Evolutionary conservation across 2,888 invertebrate species (phyloP).

Genomic region (Agrilus mali): DNA sequence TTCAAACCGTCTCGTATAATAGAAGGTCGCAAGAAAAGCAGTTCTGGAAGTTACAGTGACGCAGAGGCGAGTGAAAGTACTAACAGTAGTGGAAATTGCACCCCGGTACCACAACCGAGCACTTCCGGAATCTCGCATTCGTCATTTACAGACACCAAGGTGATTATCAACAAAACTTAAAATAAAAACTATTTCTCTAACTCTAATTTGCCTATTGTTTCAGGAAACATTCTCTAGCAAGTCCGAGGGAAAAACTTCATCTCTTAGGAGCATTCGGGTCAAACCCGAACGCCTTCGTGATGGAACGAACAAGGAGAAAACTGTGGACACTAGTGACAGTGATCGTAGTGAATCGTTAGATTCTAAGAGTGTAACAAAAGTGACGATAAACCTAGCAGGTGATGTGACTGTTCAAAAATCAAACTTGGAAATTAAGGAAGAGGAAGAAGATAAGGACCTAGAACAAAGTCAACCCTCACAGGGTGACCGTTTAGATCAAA

Average conservation of each 20-base stretch:
- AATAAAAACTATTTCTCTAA: neutral
- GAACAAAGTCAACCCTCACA: too few species aligned
- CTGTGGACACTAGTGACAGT: neutral
- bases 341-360: constrained; percentile 6
- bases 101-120: constrained; percentile 20
- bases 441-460: constrained; percentile 9
- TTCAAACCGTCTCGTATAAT: constrained; percentile 33
- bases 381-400: constrained; percentile 13
- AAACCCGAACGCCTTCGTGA: constrained; percentile 43
- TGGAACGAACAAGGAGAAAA: constrained; percentile 9
- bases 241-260: constrained; percentile 34
- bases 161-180: constrained; percentile 6
- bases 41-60: constrained; percentile 26
- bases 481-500: too few species aligned
- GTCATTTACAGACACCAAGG: constrained; percentile 19
- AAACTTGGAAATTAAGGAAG: constrained; percentile 13
- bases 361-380: constrained; percentile 21
- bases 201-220: constrained; percentile 10
- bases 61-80: constrained; percentile 26
- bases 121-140: constrained; percentile 2
- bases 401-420: constrained; percentile 14
- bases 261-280: constrained; percentile 51
- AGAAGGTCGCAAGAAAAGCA: constrained; percentile 30
- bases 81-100: constrained; percentile 22
- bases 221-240: constrained; percentile 20